Evolutionary conservation across 2,797 vertebrate genomes (phyloP), one percentile per base, ranked within the genome.

Genomic region (Chelon labrosus): DNA sequence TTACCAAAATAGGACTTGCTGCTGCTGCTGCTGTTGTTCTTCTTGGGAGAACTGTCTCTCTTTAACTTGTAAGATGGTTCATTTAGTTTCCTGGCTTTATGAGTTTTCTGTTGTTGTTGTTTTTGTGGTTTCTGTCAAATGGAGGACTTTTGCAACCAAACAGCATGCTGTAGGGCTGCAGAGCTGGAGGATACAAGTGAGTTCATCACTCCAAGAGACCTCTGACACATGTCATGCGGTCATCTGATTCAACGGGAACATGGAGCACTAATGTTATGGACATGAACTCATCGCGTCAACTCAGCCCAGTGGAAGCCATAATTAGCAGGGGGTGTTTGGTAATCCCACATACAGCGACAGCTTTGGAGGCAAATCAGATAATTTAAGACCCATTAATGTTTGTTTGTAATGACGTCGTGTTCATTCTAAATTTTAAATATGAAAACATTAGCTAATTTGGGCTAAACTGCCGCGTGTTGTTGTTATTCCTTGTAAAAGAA

Each of bases 401-500:
- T 82, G 57, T 41, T 49, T 77, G 46, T 66, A 47, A 70, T 68
- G 57, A 73, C 47, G 25, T 65, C 47, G 51, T 63, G 17, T 50
- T 77, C 31, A 64, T 74, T 77, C 46, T 42, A 42, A 49, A 75
- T 64, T 73, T 61, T 65, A 58, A 47, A 68, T 79, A 59, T n/a
- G 42, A 81, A 82, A 87, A 81, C 63, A 70, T 73, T 10, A 4
- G 42, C 52, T 67, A 58, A 65, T 61, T 63, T 61, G 16, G 59
- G n/a, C 5, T 16, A 31, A 39, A 65, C 55, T 51, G 73, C 16
- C 59, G 37, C 19, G 2, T 52, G 55, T 8, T 61, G 41, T 69
- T 84, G 69, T 88, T 81, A 59, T 88, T 84, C 31, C n/a, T 44
- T n/a, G 2, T 50, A 52, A 69, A 46, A 60, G 54, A 64, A 69